A percentile compares a stretch with the other conserved stretches of the same genome.
These are phyloP conservation scores for Agrilus mali DNA, from an alignment of 2,888 invertebrate species.

Conservation along the genomic window DNA sequence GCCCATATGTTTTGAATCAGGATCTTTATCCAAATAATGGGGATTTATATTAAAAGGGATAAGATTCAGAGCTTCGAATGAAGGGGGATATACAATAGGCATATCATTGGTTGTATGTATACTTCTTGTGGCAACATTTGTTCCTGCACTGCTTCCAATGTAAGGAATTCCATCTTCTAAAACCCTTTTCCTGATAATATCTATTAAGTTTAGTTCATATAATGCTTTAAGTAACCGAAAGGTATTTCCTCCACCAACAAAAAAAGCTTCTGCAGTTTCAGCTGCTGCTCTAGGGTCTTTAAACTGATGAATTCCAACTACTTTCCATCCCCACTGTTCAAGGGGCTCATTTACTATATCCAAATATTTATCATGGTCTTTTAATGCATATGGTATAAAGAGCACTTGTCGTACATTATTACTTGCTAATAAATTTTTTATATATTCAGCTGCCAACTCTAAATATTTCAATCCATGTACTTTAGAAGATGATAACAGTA, in stretches of 20 bases:
- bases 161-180: slow-evolving; percentile 31
- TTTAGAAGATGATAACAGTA: slow-evolving; percentile 57
- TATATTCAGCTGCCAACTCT: slow-evolving; percentile 53
- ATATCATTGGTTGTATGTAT: slow-evolving; percentile 82
- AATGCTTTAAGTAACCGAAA: slow-evolving; percentile 58
- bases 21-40: slow-evolving; percentile 59
- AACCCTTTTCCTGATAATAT: slow-evolving; percentile 49
- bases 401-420: slow-evolving; percentile 50
- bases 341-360: slow-evolving; percentile 45
- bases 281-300: slow-evolving; percentile 44
- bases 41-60: slow-evolving; percentile 80
- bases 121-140: slow-evolving; percentile 67
- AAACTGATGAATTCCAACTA: slow-evolving; percentile 53
- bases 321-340: slow-evolving; percentile 50
- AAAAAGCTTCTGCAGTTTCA: slow-evolving; percentile 52
- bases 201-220: slow-evolving; percentile 54
- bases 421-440: slow-evolving; percentile 48
- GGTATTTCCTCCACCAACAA: slow-evolving; percentile 73
- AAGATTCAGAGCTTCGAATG: slow-evolving; percentile 56
- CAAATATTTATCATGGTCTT: slow-evolving; percentile 53
- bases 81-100: slow-evolving; percentile 70
- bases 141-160: slow-evolving; percentile 27
- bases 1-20: slow-evolving; percentile 55
- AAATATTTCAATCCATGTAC: slow-evolving; percentile 52
- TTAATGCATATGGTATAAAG: slow-evolving; percentile 65